Evolutionary conservation across 30 jellyfish, hydroid and myxozoan species (phyloP).

Genomic region (Nemopilema nomurai): DNA sequence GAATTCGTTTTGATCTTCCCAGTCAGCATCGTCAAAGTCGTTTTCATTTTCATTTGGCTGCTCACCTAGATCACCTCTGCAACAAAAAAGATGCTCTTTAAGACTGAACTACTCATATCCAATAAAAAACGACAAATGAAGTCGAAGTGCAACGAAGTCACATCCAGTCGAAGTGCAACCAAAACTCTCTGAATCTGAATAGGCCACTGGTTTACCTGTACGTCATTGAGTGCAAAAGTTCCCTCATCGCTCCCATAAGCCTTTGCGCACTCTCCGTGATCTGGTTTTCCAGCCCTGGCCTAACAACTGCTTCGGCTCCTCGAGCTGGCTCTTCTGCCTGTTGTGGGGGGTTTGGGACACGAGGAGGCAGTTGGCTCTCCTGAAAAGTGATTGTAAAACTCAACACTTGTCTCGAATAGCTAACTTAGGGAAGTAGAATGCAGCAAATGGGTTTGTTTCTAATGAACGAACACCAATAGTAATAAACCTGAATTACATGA

Average conservation of each 20-base stretch:
- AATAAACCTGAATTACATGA: no score
- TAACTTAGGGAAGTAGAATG: no score
- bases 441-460: neutral
- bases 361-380: constrained; percentile 15
- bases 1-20: constrained; percentile 43
- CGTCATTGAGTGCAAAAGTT: constrained; percentile 77
- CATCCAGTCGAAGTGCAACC: no score
- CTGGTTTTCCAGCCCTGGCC: constrained; percentile 52
- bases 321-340: constrained; percentile 38
- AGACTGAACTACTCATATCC: neutral
- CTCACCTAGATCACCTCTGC: constrained; percentile 67
- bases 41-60: constrained; percentile 16
- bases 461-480: no score
- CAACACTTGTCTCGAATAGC: no score
- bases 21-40: constrained; percentile 41
- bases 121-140: neutral
- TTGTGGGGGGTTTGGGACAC: constrained; percentile 13
- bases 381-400: neutral
- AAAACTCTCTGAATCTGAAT: neutral
- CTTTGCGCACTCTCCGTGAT: constrained; percentile 78
- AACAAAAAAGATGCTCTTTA: neutral
- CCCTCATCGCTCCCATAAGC: constrained; percentile 92
- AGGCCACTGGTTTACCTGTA: constrained; percentile 56
- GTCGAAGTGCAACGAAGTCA: no score
- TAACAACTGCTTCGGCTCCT: constrained; percentile 46